Evolutionary conservation across 2,113 vertebrate genomes (phyloP).

Genomic region (Daphoenositta chrysoptera): DNA sequence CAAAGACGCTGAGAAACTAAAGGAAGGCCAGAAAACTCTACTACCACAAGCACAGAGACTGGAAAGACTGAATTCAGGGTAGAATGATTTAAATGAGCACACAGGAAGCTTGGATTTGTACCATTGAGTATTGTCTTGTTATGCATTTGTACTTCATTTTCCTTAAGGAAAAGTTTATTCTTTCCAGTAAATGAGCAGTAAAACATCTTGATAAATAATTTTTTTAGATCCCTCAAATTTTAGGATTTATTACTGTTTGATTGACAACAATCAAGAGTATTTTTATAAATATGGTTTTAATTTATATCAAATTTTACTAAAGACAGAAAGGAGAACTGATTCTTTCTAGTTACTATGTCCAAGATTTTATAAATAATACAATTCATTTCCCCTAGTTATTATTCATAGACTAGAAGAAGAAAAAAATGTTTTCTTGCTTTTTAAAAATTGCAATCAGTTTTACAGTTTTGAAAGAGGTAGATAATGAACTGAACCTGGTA

Average conservation of each 20-base stretch:
- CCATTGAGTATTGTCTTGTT: not conserved
- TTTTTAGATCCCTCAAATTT: not conserved
- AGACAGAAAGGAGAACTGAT: not conserved
- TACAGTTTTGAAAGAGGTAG: not conserved
- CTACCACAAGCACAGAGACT: slow-evolving; percentile 8
- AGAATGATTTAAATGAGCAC: slow-evolving; percentile 48
- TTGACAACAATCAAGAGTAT: not conserved
- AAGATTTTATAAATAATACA: not conserved
- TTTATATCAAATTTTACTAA: not conserved
- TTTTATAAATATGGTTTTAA: not conserved
- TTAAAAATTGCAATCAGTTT: not conserved
- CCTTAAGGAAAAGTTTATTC: not conserved
- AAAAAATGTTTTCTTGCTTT: not conserved
- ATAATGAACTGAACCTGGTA: not conserved
- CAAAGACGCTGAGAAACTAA: slow-evolving; percentile 49
- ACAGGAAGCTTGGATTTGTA: slow-evolving; percentile 51
- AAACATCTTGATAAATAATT: not conserved
- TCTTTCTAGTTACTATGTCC: not conserved
- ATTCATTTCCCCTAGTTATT: not conserved
- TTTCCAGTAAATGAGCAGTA: not conserved
- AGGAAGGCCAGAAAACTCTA: slow-evolving; percentile 49
- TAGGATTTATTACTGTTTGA: not conserved
- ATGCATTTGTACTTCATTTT: not conserved
- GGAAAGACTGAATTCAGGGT: slow-evolving; percentile 40
- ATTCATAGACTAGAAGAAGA: not conserved